Percentiles rank a stretch among this genome's conserved stretches.
phyloP scores from a whole-genome alignment of 1,140 invertebrate genomes.

The Aphis gossypii region DNA sequence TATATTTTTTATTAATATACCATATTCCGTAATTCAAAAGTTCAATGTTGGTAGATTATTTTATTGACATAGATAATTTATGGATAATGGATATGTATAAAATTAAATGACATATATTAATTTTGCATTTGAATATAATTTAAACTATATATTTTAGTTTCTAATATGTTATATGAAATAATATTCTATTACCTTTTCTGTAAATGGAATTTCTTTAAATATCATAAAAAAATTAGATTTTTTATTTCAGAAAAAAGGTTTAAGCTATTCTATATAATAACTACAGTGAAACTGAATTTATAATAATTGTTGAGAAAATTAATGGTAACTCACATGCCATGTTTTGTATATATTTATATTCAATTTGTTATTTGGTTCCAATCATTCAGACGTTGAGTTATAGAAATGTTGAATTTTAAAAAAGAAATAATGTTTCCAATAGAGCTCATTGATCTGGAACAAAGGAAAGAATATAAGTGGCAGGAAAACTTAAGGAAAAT shows the following conservation, averaged over 20 bases:
- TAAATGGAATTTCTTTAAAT: neutral
- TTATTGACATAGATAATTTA: neutral
- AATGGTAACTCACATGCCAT: neutral
- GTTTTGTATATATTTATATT: neutral
- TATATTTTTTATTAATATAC: neutral
- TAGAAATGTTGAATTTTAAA: neutral
- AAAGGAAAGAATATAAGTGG: neutral
- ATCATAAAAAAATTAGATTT: neutral
- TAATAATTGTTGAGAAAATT: neutral
- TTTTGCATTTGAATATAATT: neutral
- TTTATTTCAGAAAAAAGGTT: neutral
- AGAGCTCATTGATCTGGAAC: slow-evolving; percentile 45
- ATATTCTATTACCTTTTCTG: neutral
- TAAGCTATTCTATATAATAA: neutral
- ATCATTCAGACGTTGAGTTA: neutral
- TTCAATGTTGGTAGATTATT: neutral
- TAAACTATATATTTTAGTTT: neutral
- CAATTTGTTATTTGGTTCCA: neutral
- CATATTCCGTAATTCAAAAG: neutral
- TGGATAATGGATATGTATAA: neutral
- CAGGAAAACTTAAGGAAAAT: neutral
- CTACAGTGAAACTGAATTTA: neutral
- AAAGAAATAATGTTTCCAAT: slow-evolving; percentile 11
- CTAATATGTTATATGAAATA: neutral
- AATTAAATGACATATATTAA: neutral